Evolutionary conservation across 2,113 vertebrate species (phyloP), one percentile per base, ranked within the genome.

Genomic region (Alexandromys fortis): DNA sequence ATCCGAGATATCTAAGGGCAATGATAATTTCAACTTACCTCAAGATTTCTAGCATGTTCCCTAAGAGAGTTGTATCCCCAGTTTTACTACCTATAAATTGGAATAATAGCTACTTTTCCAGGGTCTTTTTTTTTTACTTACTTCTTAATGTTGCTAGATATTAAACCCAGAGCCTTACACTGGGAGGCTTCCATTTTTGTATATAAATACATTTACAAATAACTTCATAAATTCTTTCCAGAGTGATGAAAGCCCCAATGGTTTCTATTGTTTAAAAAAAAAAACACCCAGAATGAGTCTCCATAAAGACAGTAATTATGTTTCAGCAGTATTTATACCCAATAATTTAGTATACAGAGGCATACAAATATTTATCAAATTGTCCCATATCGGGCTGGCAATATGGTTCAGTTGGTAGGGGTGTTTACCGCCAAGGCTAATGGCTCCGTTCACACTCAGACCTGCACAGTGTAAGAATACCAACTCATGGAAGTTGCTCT

Each of bases 161-260:
- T 45, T 38, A 21, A 93, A 42, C 28, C 19, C 13, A 78, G 28
- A 73, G 35, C 49, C 38, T 61, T 28, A 26, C 3, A n/a, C 7
- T 68, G 33, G 63, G 6, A 26, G 9, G 45, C 22, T 19, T 14
- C 45, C 52, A 47, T 67, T 42, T 65, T 19, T 85, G 0, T 19
- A 85, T 38, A 22, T 82, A 87, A 35, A 73, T 26, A 65, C 3
- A 30, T 0, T 17, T 9, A 86, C 8, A 61, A 17, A 19, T 72
- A 96, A 78, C 12, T 30, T 96, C 45, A 88, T n/a, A 19, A 92
- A 58, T 28, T 61, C 72, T 92, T 68, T 61, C 83, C 26, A 76
- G 35, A 95, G 61, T 61, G 49, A 19, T 28, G 5, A 52, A 79
- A 30, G 5, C 30, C 78, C 63, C 52, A 61, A 10, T n/a, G 76